Base-by-base conservation (phyloP, 2,113 vertebrate genomes). In the Zosterops borbonicus region DNA sequence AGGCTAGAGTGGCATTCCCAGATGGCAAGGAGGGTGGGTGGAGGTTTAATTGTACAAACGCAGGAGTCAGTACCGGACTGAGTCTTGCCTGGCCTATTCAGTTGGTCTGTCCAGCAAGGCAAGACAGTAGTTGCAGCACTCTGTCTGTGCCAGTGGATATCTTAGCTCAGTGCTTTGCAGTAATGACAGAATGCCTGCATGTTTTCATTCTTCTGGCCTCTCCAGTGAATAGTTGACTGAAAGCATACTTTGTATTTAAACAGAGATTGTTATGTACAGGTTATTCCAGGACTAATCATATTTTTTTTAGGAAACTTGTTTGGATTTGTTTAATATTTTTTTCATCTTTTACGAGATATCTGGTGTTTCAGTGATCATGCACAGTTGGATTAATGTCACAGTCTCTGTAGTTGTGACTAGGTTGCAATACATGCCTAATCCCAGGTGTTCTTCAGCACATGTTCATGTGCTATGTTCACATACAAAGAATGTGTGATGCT, bases 401-500 rank as follows among this genome's bases (percentile, higher is more conserved):
- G 78, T 46, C 86, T 68, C n/a, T 82, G 25, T 62, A 53, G 39
- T 31, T 87, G 28, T 35, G 31, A 78, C 19, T 65, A 47, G 37
- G 24, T 70, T 88, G 35, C 44, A 67, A 46, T 55, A 63, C 35
- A 37, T 77, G 28, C 37, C n/a, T 56, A 84, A 65, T 77, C n/a
- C 64, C 88, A 89, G 65, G 75, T 93, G 82, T 78, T 87, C 37
- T 58, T 78, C 74, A 65, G 60, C 84, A 37, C 16, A 11, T 69
- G 41, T 73, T 83, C 71, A 14, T 60, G 37, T 62, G 52, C 75
- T 90, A 3, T n/a, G 50, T 87, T 93, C 71, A 68, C 14, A 25
- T 73, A 31, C 63, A 58, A 85, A 77, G 85, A 64, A 90, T 58
- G 50, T 74, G 80, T 89, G 89, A 62, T 95, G 83, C 89, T 94